These are phyloP conservation scores for Todus mexicanus DNA, from an alignment of 2,797 vertebrate genomes.

Conservation along the genomic window DNA sequence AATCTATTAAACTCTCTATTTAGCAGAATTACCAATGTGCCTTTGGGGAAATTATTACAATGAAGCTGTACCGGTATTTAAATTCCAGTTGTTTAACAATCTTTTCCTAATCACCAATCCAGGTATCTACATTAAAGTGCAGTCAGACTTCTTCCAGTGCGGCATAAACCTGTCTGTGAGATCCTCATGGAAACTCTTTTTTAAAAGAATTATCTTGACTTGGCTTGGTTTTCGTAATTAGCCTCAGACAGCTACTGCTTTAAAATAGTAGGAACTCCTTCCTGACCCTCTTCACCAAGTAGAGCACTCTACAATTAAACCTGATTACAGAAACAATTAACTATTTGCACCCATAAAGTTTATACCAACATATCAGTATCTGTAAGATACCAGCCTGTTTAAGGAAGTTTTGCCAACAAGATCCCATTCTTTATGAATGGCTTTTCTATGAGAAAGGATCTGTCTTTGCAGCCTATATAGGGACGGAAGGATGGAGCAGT, in stretches of 20 bases:
- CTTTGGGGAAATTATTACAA: constrained; percentile 76
- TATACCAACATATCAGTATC: neutral
- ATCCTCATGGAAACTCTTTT: constrained; percentile 22
- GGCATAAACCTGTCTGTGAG: constrained; percentile 19
- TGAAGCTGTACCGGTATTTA: constrained; percentile 67
- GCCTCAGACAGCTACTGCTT: neutral
- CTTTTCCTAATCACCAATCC: constrained; percentile 69
- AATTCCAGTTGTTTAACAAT: constrained; percentile 76
- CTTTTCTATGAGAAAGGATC: neutral
- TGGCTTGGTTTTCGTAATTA: neutral
- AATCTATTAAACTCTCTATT: constrained; percentile 79
- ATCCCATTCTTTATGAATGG: neutral
- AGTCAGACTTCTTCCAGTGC: constrained; percentile 53
- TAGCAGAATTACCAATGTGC: constrained; percentile 75
- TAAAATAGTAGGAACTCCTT: constrained; percentile 36
- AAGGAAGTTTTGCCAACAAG: neutral
- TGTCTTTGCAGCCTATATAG: neutral
- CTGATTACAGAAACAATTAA: constrained; percentile 22
- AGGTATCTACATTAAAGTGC: constrained; percentile 65
- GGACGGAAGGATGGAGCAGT: neutral
- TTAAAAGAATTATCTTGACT: constrained; percentile 8
- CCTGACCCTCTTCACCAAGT: neutral
- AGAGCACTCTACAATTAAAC: neutral
- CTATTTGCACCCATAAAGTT: neutral
- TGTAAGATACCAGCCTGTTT: neutral